Percentiles rank a stretch among this genome's conserved stretches.
phyloP scores from a whole-genome alignment of 2,113 vertebrate species.

The Trichomycterus rosablanca region DNA sequence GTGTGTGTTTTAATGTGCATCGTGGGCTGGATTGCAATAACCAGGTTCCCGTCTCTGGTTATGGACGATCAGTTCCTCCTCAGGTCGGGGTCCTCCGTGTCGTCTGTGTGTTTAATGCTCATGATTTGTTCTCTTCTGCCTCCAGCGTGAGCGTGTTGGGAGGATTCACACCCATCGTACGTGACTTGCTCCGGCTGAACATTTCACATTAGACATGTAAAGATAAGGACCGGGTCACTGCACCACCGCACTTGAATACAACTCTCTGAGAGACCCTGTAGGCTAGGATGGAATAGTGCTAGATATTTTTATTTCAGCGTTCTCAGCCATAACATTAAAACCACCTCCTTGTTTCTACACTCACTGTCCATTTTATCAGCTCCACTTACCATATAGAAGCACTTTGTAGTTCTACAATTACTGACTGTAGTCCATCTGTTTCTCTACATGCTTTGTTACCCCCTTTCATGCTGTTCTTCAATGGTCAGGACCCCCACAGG shows the following conservation, averaged over 20 bases:
- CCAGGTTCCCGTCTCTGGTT: conserved; percentile 64
- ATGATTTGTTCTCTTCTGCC: conserved; percentile 63
- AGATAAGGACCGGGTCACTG: conserved; percentile 47
- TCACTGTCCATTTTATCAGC: no score
- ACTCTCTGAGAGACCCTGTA: no score
- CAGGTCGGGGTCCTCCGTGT: conserved; percentile 10
- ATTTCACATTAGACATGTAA: conserved; percentile 58
- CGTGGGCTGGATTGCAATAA: conserved; percentile 54
- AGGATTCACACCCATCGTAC: conserved; percentile 56
- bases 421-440: no score
- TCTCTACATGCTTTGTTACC: no score
- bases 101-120: conserved; percentile 45
- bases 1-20: conserved; percentile 31
- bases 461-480: no score
- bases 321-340: no score
- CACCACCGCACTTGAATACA: conserved; percentile 34
- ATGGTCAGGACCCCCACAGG: no score
- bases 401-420: no score
- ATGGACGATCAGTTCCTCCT: conserved; percentile 57
- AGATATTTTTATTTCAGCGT: no score
- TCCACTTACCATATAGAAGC: no score
- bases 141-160: conserved; percentile 64
- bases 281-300: no score
- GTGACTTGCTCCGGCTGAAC: conserved; percentile 56
- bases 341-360: no score